Evolutionary conservation across 2,888 invertebrate genomes (phyloP).

Genomic region (Gibbula magus): DNA sequence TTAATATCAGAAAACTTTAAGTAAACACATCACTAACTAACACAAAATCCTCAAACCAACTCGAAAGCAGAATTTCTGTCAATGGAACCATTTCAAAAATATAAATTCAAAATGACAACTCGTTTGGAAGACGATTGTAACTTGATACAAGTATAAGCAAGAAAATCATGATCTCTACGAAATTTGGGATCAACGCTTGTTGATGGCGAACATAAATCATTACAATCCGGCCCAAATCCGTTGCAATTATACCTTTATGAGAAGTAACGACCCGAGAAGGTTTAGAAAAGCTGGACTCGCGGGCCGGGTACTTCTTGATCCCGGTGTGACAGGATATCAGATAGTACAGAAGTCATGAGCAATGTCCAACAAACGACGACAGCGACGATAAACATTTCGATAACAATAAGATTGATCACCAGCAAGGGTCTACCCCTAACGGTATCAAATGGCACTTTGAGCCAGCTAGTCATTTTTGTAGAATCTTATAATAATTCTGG

Average conservation of each 20-base stretch:
- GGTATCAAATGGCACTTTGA: neutral
- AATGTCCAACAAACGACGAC: conserved; percentile 1
- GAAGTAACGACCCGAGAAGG: neutral
- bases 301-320: neutral
- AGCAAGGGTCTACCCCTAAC: neutral
- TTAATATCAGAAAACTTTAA: no score
- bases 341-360: neutral
- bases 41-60: no score
- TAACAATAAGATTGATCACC: conserved; percentile 1
- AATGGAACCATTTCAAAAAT: no score
- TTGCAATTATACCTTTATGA: neutral
- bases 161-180: no score
- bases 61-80: no score
- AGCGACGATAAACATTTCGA: conserved; percentile 4
- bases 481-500: no score
- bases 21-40: no score
- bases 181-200: no score
- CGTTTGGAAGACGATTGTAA: no score
- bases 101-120: no score
- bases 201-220: neutral
- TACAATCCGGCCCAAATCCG: neutral
- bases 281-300: neutral
- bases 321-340: neutral
- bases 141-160: no score
- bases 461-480: neutral